Evolutionary conservation across 2,888 invertebrate genomes (phyloP).

Genomic region (Octodonta nipae): DNA sequence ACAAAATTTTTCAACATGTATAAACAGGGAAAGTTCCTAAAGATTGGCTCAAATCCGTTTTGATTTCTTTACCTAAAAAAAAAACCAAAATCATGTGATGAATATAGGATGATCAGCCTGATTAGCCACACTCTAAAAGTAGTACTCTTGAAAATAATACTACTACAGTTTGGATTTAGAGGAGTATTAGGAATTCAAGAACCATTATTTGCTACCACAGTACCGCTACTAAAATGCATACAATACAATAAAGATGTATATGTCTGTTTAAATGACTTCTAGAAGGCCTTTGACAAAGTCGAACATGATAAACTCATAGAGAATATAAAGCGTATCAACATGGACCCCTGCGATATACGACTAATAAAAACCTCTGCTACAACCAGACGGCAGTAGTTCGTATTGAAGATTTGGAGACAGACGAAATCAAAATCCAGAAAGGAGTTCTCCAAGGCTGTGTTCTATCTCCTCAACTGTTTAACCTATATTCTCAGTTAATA

Average conservation of each 20-base stretch:
- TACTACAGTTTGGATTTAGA: conserved; percentile 2
- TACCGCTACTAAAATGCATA: background rate
- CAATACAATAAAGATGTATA: conserved; percentile 4
- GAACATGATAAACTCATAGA: conserved; percentile 4
- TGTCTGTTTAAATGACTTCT: conserved; percentile 4
- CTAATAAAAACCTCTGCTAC: conserved; percentile 4
- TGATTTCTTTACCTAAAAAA: too few species aligned
- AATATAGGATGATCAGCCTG: too few species aligned
- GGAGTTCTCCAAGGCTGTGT: background rate
- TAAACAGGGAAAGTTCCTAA: too few species aligned
- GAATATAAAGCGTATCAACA: conserved; percentile 3
- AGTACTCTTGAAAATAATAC: too few species aligned
- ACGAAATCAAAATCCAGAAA: background rate
- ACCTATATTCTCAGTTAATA: conserved; percentile 1
- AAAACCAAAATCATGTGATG: too few species aligned
- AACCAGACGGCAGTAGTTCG: conserved; percentile 4
- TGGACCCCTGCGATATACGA: too few species aligned
- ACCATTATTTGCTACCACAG: conserved; percentile 2
- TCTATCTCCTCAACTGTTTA: conserved; percentile 1
- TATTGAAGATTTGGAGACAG: conserved; percentile 1
- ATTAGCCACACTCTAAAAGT: too few species aligned
- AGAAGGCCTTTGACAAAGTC: conserved; percentile 3
- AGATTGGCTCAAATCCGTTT: too few species aligned
- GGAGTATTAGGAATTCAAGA: conserved; percentile 2
- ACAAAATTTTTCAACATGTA: too few species aligned